phyloP scores from a whole-genome alignment of 2,888 invertebrate genomes.

The Caradrina clavipalpis region DNA sequence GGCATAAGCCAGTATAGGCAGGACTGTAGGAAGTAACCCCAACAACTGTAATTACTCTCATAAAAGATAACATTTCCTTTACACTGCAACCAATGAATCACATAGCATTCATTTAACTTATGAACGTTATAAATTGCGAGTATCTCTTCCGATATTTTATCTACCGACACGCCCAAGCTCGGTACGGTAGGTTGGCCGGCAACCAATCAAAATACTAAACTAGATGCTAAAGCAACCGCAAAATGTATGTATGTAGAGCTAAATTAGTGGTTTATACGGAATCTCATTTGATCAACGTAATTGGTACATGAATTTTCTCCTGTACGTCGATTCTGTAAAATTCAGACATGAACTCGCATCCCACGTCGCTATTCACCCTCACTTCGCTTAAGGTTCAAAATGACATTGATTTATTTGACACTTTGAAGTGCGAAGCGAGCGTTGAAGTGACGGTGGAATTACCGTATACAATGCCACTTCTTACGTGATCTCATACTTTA shows the following conservation, averaged over 20 bases:
- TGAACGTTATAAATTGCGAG: conserved; percentile 46
- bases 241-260: conserved; percentile 47
- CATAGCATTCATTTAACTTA: conserved; percentile 47
- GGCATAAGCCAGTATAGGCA: no score
- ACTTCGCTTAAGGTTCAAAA: no score
- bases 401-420: no score
- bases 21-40: conserved; percentile 7
- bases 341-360: no score
- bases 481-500: no score
- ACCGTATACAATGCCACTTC: no score
- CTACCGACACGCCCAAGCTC: conserved; percentile 58
- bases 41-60: conserved; percentile 32
- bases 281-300: conserved; percentile 57
- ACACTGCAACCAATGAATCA: conserved; percentile 46
- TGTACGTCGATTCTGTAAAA: no score
- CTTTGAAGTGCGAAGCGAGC: no score
- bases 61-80: conserved; percentile 54
- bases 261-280: conserved; percentile 51
- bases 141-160: conserved; percentile 46
- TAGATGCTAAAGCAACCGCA: conserved; percentile 40
- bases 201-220: conserved; percentile 59
- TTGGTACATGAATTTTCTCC: conserved; percentile 56
- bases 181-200: conserved; percentile 55
- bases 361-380: no score
- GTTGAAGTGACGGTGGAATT: no score